Evolutionary conservation across 2,113 vertebrate species (phyloP).

Genomic region (Gymnobelideus leadbeateri): DNA sequence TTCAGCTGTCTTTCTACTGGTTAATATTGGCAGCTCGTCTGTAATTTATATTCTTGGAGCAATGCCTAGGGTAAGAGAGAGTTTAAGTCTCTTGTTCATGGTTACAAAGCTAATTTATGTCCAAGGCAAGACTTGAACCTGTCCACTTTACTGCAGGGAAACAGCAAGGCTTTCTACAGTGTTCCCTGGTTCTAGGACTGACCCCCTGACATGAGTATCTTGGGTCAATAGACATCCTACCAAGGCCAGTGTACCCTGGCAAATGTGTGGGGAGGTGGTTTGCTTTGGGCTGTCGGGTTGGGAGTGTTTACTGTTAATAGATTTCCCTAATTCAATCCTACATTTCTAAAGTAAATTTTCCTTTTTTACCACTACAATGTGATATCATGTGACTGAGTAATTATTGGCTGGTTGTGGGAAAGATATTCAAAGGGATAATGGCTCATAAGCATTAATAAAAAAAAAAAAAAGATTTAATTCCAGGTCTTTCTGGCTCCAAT

Average conservation of each 20-base stretch:
- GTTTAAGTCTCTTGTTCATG: not conserved
- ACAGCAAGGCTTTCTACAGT: not conserved
- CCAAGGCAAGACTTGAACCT: not conserved
- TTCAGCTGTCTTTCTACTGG: not conserved
- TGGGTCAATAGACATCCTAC: not conserved
- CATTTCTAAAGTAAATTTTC: not conserved
- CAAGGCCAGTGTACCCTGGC: not conserved
- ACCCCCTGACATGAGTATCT: not conserved
- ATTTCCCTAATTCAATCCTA: not conserved
- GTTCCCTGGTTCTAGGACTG: not conserved
- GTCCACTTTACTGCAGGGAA: not conserved
- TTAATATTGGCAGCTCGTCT: not conserved
- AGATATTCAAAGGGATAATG: no score
- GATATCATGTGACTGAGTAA: not conserved
- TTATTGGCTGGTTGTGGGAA: not conserved
- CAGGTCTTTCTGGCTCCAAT: not conserved
- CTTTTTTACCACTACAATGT: not conserved
- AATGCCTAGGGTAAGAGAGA: not conserved
- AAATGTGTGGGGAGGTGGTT: not conserved
- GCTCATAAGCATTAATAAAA: no score
- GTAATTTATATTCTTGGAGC: not conserved
- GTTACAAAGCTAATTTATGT: not conserved
- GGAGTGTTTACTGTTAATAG: not conserved
- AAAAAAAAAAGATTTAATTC: not conserved
- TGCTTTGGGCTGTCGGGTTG: not conserved